Base-by-base conservation (phyloP, 2,797 vertebrate genomes). In the Scleropages formosus region DNA sequence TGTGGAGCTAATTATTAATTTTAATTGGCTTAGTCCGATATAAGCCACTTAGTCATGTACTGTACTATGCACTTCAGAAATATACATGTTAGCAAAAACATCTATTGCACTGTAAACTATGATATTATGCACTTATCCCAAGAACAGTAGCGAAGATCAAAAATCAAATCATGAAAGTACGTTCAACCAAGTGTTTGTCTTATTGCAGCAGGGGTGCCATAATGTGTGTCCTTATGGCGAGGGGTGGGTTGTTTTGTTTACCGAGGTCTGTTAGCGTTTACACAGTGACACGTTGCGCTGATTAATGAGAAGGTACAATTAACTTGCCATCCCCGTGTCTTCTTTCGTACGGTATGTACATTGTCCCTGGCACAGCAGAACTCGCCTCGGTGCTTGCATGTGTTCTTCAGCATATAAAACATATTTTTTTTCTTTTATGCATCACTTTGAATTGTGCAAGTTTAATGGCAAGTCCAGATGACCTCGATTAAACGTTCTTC, bases 1-100 rank as follows among this genome's bases (percentile, higher is more conserved):
- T 59, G 20, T 68, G 18, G 20, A 58, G 64, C 18, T 59, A 67
- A 75, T 47, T 56, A 67, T 46, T 75, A 0, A 60, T 67, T 75
- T 66, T 46, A 67, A 68, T 75, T 26, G 47, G 31, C 6, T 39
- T 6, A 49, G 51, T 24, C 18, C 22, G 44, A 49, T 15, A 66
- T 0, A 22, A 51, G 66, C 20, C 26, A 24, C 31, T 39, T 39
- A 39, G 31, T 31, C 31, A 39, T 6, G 6, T 39, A 15, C 51
- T 59, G 46, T 22, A n/a, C 2, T 18, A 59, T 46, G 1, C 20
- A 58, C 26, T 24, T 62, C 60, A 62, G 31, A 39, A 39, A 39
- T 6, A 39, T 6, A 31, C 31, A 39, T 2, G 31, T 39, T 39
- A 2, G 6, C 31, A 39, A 39, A 39, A 39, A 39, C 31, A 6